Evolutionary conservation across 1,140 invertebrate genomes (phyloP).

Genomic region (Heliconius hewitsoni): DNA sequence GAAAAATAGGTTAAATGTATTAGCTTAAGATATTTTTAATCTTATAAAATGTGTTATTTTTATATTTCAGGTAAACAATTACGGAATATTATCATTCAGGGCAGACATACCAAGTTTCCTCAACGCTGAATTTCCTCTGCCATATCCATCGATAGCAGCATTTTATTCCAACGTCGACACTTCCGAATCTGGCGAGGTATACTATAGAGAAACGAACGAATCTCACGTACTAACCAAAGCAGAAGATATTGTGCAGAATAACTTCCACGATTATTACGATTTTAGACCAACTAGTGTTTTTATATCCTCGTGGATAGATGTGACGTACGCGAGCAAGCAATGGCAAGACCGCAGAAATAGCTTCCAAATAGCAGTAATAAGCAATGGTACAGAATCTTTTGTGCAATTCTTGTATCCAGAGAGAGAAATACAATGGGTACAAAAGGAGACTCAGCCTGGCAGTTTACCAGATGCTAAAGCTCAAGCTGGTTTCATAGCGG

Average conservation of each 20-base stretch:
- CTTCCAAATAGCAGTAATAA: constrained; percentile 92
- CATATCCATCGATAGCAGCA: constrained; percentile 94
- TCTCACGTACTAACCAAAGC: constrained; percentile 84
- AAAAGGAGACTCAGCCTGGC: constrained; percentile 85
- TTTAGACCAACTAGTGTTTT: constrained; percentile 86
- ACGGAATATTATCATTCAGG: constrained; percentile 94
- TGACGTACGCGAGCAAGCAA: constrained; percentile 81
- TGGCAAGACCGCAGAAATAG: constrained; percentile 82
- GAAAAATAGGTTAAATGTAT: background rate
- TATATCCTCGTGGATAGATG: constrained; percentile 89
- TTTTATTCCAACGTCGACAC: constrained; percentile 96
- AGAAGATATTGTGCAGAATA: constrained; percentile 84
- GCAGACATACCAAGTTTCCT: constrained; percentile 92
- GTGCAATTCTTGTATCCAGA: constrained; percentile 93
- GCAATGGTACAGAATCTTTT: constrained; percentile 91
- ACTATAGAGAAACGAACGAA: constrained; percentile 89
- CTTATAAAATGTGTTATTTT: background rate
- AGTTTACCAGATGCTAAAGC: constrained; percentile 92
- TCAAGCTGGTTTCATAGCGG: constrained; percentile 94
- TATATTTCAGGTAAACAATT: constrained; percentile 91
- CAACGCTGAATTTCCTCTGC: constrained; percentile 94
- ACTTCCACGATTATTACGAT: constrained; percentile 85
- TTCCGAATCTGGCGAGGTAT: constrained; percentile 87
- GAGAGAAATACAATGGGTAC: constrained; percentile 94
- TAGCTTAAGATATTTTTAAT: background rate